Conservation (phyloP, 2,888 invertebrate species). For the Cantharis flavilabris region DNA sequence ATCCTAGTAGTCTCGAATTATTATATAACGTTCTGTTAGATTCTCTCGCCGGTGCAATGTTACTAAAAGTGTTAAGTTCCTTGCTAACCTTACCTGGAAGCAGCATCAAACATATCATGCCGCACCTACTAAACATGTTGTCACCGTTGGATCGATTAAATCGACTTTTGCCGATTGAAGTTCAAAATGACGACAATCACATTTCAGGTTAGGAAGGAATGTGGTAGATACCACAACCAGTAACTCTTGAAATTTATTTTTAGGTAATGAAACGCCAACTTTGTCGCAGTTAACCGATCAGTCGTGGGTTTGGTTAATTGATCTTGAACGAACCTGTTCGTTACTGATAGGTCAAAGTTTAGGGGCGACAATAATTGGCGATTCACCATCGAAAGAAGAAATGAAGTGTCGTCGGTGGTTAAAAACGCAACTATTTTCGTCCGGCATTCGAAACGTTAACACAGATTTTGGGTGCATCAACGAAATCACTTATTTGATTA, state of each 20-base stretch:
- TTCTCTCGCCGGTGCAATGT: slow-evolving; percentile 63
- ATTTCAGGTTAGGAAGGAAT: slow-evolving; percentile 37
- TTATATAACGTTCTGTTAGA: slow-evolving; percentile 58
- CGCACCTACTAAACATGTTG: slow-evolving; percentile 51
- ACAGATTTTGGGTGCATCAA: slow-evolving; percentile 34
- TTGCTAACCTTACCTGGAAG: slow-evolving; percentile 60
- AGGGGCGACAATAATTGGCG: slow-evolving; percentile 61
- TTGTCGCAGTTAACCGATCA: slow-evolving; percentile 55
- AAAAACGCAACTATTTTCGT: slow-evolving; percentile 52
- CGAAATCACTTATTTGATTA: slow-evolving; percentile 35
- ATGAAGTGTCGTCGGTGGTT: slow-evolving; percentile 56
- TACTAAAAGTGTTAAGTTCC: slow-evolving; percentile 62
- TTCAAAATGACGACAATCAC: slow-evolving; percentile 43
- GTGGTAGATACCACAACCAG: neutral
- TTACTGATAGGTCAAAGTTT: slow-evolving; percentile 64
- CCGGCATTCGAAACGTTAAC: slow-evolving; percentile 43
- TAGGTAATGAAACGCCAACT: slow-evolving; percentile 59
- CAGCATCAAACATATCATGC: slow-evolving; percentile 50
- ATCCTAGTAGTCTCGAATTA: slow-evolving; percentile 51
- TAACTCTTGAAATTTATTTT: slow-evolving; percentile 10
- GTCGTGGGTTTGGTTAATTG: slow-evolving; percentile 63
- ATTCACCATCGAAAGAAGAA: slow-evolving; percentile 55
- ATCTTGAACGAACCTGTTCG: slow-evolving; percentile 64
- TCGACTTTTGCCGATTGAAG: slow-evolving; percentile 50
- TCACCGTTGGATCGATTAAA: slow-evolving; percentile 54